Evolutionary conservation across 2,888 invertebrate species (phyloP), one percentile per base, ranked within the genome.

Genomic region (Eupeodes latifasciatus): DNA sequence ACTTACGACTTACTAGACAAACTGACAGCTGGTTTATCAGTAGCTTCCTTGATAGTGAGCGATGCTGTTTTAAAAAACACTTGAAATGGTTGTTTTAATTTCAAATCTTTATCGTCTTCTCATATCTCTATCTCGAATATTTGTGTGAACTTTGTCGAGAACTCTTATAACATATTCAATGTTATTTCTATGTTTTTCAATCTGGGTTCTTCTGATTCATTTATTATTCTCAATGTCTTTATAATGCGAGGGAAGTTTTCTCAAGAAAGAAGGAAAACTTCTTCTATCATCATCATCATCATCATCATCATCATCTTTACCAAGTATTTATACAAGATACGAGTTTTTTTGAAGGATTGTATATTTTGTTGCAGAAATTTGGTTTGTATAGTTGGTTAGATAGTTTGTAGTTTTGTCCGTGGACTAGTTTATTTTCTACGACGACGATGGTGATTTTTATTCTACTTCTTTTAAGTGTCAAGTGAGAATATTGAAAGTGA

Each of bases 181-280:
- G 36, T 40, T 61, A 62, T 62, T 62, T 49, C 27, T 14, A 27
- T 6, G 14, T 27, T 59, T 1, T 59, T 27, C 27, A 27, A 27
- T 27, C 1, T 27, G 27, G 11, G 49, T 7, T 49, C 27, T 49
- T 0, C 5, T 66, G 51, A 67, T n/a, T 67, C 27, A 67, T 67
- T 67, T 67, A n/a, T 51, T 67, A 67, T 67, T 67, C 67, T 51
- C 67, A 67, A 67, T 66, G 66, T 66, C 49, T 66, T n/a, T 49
- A 12, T 27, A 27, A 40, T 40, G 66, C 47, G 19, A 64, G 64
- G 47, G 64, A 16, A 49, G 7, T 66, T 34, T 51, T 49, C 40
- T 62, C 1, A 3, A 19, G n/a, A 34, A 36, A 51, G 67, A 51
- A 34, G 34, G 34, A 67, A 67, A 67, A 51, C 67, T 67, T 67